Base-by-base conservation (phyloP, 1,140 invertebrate species). In the Ectropis grisescens region DNA sequence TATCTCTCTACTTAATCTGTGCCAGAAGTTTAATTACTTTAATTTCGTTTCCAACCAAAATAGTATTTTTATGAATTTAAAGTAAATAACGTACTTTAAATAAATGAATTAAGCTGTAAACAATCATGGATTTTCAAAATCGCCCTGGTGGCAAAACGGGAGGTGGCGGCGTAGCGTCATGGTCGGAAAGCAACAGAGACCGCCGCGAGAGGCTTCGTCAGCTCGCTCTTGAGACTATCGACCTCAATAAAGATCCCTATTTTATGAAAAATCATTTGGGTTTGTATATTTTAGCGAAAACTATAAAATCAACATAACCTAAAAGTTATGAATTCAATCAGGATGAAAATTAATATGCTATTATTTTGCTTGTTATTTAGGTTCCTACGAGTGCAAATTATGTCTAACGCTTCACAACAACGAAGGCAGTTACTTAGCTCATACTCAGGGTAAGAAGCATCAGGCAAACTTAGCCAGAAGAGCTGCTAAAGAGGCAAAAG, bases 401-500 rank as follows among this genome's bases (percentile, higher is more conserved):
- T 99, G 98, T 86, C 78, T 99, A 10, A 99, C 98, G 1, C 84
- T 99, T 8, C 98, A 99, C 69, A 99, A 99, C 61, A 99, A 99
- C 85, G 98, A 99, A 82, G 98, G 98, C 1, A 98, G 96, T 69
- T 99, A 99, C 69, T 85, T 99, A 54, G 98, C 98, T 8, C 98
- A 99, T 61, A 99, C 98, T 0, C 98, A 99, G 82, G 98, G 98
- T n/a, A 99, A 99, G 71, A 99, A 99, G 60, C 98, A 99, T 93
- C 98, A 99, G 79, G 94, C 96, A 0, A 99, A 99, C 84, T 86
- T 99, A 60, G 98, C 97, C 4, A 85, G 98, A 22, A 85, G 98
- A 82, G 98, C 98, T 30, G 98, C 98, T 0, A 99, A 99, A 80
- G 98, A 99, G 82, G 97, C 98, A 2, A 98, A 98, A 71, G 98